Evolutionary conservation across 2,113 vertebrate genomes (phyloP), one percentile per base, ranked within the genome.

Genomic region (Edolisoma coerulescens): DNA sequence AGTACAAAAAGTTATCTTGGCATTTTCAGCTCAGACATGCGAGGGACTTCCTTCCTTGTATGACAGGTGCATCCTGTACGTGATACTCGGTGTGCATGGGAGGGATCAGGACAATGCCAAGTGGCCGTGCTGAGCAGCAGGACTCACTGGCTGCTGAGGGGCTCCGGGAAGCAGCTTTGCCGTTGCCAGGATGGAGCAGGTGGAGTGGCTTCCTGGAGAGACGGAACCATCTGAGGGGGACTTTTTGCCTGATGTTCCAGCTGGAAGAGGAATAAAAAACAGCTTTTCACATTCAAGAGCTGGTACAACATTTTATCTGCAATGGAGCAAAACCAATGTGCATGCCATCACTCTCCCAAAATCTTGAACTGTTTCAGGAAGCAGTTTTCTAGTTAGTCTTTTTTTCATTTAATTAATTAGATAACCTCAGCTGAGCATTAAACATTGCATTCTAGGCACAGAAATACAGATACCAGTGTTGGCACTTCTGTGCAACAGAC

Each of bases 131-230:
- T 26, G 49, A 56, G 49, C 11, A 8, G 61, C 63, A 63, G 63
- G 42, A 97, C 98, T 98, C 96, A 98, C 98, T 21, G 97, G 97
- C 54, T 98, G 97, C 95, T 98, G 98, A 39, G 97, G 98, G 3
- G 98, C 98, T 78, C 98, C 98, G 0, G 98, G 98, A 50, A 98
- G 97, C 57, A 98, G 97, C 84, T 97, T 98, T 5, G 98, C 97
- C 0, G 60, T 96, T 77, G 97, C 97, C 94, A 98, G 53, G 82
- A 98, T 96, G 5, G 98, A 98, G n/a, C 95, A 95, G 73, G 96
- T 84, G 10, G 97, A 86, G 3, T 95, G 93, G 65, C 91, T 96
- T 94, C 97, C 97, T 1, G 96, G 97, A 92, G 97, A 96, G 57
- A 97, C 95, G 45, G 96, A 97, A 16, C n/a, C 94, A 28, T 98